Evolutionary conservation across 64 coral and sea anemone genomes (phyloP).

Genomic region (Orbicella faveolata): DNA sequence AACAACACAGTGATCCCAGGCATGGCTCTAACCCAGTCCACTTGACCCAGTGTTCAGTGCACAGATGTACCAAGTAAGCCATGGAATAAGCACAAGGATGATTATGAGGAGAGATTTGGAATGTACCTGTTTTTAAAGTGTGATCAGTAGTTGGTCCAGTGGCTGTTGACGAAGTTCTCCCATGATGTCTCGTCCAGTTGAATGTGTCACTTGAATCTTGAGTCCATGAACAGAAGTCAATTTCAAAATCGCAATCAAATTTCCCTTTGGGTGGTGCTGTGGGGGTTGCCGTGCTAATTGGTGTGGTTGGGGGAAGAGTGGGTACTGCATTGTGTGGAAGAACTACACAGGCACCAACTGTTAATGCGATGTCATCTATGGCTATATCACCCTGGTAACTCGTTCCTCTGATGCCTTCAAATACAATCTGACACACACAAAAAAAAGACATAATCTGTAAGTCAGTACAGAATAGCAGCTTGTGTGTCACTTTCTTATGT

Average conservation of each 20-base stretch:
- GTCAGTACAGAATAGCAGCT: not conserved
- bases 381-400: slow-evolving; percentile 77
- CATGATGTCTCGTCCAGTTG: slow-evolving; percentile 71
- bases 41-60: no score
- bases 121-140: slow-evolving; percentile 40
- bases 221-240: slow-evolving; percentile 63
- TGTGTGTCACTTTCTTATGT: no score
- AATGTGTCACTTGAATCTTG: slow-evolving; percentile 79
- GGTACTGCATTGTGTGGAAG: slow-evolving; percentile 63
- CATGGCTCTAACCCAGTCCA: no score
- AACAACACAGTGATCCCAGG: no score
- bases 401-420: slow-evolving; percentile 86
- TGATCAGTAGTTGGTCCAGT: slow-evolving; percentile 81
- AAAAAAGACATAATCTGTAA: not conserved
- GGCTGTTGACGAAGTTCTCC: slow-evolving; percentile 14
- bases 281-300: slow-evolving; percentile 15
- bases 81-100: not conserved
- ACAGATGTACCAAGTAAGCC: not conserved
- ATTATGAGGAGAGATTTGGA: not conserved
- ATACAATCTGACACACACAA: slow-evolving; percentile 55
- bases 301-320: slow-evolving; percentile 30
- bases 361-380: slow-evolving; percentile 82
- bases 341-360: slow-evolving; percentile 66
- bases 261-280: slow-evolving; percentile 30
- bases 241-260: slow-evolving; percentile 74